Base-by-base conservation (phyloP, 2,888 invertebrate genomes). In the Teleogryllus oceanicus region DNA sequence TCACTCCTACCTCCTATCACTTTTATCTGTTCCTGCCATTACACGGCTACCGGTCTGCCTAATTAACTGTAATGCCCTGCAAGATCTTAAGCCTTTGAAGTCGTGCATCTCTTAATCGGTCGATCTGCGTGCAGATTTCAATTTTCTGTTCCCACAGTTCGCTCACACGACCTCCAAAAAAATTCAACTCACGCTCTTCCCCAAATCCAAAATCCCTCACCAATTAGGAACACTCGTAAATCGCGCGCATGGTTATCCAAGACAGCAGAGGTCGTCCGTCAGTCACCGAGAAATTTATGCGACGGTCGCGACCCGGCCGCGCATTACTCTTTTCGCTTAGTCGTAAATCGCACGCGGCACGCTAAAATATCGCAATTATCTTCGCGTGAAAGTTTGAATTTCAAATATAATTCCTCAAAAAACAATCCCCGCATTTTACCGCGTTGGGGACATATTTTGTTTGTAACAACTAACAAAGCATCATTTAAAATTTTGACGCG, bases 361-460 rank as follows among this genome's bases (percentile, higher is more conserved):
- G 62, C 62, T 62, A 62, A 62, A 62, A 62, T 62, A 62, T 62
- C 62, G 62, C 62, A 62, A 62, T 62, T 62, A 62, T 62, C 62
- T 62, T 62, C 62, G 62, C 62, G 62, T 62, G 62, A 62, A 62
- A 62, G 62, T 62, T 62, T 62, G 62, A 62, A 62, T 62, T 62
- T 62, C 62, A 62, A 62, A 62, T 62, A 62, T 62, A 62, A 62
- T 62, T 62, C 62, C 62, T 62, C 62, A 62, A 62, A 62, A 62
- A 62, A 62, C 62, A 62, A 62, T 62, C 62, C 62, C 62, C 62
- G 13, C 62, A n/a, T 62, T 62, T 62, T n/a, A 62, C 62, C 62
- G 62, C n/a, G 62, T n/a, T n/a, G 62, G 62, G n/a, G 5, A 62
- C 16, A 62, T 62, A 62, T n/a, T 62, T 62, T 62, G 62, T 62